These are phyloP conservation scores for Agrochola macilenta DNA, from an alignment of 2,888 invertebrate species.

Conservation along the genomic window DNA sequence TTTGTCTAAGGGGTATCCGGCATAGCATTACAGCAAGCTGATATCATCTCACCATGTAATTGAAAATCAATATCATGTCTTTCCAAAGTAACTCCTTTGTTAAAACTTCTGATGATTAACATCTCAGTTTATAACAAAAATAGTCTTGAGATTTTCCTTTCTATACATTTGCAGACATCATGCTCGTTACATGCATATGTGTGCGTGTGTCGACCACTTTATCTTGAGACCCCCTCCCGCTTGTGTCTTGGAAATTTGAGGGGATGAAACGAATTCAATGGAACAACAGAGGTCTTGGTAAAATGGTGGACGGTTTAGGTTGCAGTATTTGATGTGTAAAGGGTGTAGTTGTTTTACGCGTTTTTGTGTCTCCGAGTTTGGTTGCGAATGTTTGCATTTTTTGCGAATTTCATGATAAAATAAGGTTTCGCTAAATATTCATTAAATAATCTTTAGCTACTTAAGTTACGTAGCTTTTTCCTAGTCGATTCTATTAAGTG, in stretches of 20 bases:
- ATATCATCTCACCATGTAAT: not conserved
- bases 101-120: conserved; percentile 46
- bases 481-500: not conserved
- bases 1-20: not conserved
- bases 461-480: not conserved
- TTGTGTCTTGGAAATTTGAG: conserved; percentile 30
- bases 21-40: not conserved
- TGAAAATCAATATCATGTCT: conserved; percentile 17
- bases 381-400: not conserved
- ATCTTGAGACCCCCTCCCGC: conserved; percentile 62
- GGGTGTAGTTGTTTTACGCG: conserved; percentile 43
- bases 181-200: conserved; percentile 38
- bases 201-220: conserved; percentile 65
- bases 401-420: not conserved
- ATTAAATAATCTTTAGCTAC: not conserved
- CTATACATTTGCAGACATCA: conserved; percentile 55
- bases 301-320: conserved; percentile 60
- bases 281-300: conserved; percentile 54
- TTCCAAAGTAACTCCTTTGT: conserved; percentile 59
- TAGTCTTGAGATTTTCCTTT: conserved; percentile 69
- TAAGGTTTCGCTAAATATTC: not conserved
- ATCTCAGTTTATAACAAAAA: conserved; percentile 66
- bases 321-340: conserved; percentile 61
- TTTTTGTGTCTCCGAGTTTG: conserved; percentile 1
- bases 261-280: conserved; percentile 50